phyloP scores from a whole-genome alignment of 2,113 vertebrate genomes.

The Vanacampus margaritifer region DNA sequence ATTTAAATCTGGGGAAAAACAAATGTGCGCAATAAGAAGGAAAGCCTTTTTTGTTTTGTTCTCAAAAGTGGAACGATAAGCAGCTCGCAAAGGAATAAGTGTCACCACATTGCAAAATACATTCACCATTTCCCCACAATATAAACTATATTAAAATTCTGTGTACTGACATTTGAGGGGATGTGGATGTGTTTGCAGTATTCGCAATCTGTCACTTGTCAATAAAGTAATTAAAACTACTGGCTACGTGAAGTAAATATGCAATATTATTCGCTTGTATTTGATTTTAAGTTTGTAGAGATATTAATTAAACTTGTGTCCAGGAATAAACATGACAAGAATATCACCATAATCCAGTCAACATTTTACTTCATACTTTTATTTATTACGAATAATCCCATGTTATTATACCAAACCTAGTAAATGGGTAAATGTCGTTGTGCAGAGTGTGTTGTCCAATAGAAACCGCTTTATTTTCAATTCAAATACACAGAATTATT shows the following conservation, averaged over 20 bases:
- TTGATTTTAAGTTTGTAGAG: no score
- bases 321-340: no score
- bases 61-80: background rate
- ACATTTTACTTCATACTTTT: no score
- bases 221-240: background rate
- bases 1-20: conserved; percentile 10
- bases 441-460: background rate
- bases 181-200: no score
- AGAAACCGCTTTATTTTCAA: background rate
- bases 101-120: background rate
- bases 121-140: background rate
- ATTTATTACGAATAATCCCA: background rate
- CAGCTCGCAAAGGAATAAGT: background rate
- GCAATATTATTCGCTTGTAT: no score
- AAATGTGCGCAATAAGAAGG: background rate
- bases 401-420: background rate
- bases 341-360: no score
- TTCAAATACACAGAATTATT: no score
- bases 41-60: background rate
- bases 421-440: background rate
- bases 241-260: no score
- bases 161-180: background rate
- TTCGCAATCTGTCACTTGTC: background rate
- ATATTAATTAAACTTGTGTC: no score
- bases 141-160: background rate